Evolutionary conservation across 2,888 invertebrate species (phyloP), one percentile per base, ranked within the genome.

Genomic region (Phymatocera aterrima): DNA sequence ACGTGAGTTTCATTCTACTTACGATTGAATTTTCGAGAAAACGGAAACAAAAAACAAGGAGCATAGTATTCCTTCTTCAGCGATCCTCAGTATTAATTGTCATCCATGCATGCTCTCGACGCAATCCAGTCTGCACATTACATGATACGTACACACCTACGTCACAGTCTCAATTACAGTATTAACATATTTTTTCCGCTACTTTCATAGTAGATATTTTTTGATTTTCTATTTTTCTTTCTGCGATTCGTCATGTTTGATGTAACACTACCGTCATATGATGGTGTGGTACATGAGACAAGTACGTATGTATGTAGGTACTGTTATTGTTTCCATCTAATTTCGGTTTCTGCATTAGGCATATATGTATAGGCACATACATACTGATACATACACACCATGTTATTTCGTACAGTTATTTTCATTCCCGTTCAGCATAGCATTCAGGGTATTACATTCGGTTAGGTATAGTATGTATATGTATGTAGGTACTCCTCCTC

Each of bases 141-240:
- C n/a, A n/a, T n/a, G n/a, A n/a, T n/a, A n/a, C n/a, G n/a, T n/a
- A n/a, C n/a, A n/a, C n/a, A n/a, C n/a, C 43, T 28, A 24, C 46
- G 46, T 68, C 46, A 37, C 61, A 64, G 61, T 64, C 34, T 64
- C 61, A 64, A 64, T n/a, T n/a, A n/a, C n/a, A n/a, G n/a, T 37
- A 37, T 64, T 37, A 64, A 64, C 61, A 64, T 68, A 40, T 24
- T 43, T n/a, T n/a, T n/a, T 15, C 21, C 43, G 43, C 15, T 15
- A 21, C 24, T 34, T 21, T 46, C 15, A 28, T 18, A 10, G 6
- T 15, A 40, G 40, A 5, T 40, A 8, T 40, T 40, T 40, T 40
- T 40, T 8, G 40, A 6, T 60, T 60, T 12, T 28, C 4, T 60
- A 24, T 12, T 28, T 24, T 24, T 10, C 28, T 24, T 60, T 60